Evolutionary conservation across 2,797 vertebrate species (phyloP), one percentile per base, ranked within the genome.

Genomic region (Chrosomus eos): DNA sequence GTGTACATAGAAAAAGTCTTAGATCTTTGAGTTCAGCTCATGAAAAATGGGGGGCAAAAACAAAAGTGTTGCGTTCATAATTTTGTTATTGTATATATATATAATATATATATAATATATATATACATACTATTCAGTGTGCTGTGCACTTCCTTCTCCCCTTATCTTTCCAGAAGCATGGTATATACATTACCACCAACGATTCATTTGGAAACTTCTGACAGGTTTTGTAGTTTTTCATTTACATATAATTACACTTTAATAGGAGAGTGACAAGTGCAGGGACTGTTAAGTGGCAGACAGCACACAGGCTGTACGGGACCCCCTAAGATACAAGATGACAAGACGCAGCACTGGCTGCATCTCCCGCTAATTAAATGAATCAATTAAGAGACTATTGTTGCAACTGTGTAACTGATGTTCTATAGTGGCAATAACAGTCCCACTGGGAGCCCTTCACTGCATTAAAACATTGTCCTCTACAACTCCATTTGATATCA

Each of bases 321-420:
- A 91, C 93, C 95, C 95, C 94, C 94, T 94, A 89, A 90, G 93
- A 95, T 94, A 96, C 93, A 89, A 93, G 93, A 97, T 97, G 96
- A 97, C 97, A 97, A 95, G 96, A 96, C 90, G 92, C 92, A 93
- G 92, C 90, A 88, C 92, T 93, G 95, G 95, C 95, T 96, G 95
- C 95, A 96, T 97, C 96, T 97, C 96, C 92, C 94, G 96, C 97
- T 98, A 99, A 99, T 99, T 99, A 99, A 99, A 98, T 95, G 96
- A 99, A 99, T 99, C 98, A 99, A 99, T 99, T 99, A 99, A 97
- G 95, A 96, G 94, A 95, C 96, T 97, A 95, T 96, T 96, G 96
- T 97, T 94, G 95, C 96, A 96, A 96, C 97, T 95, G 96, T 95
- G 96, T 96, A 97, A 97, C 97, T 97, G 96, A 97, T 98, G 97